Base-by-base conservation (phyloP, 1,140 invertebrate species). In the Drosophila lowei region DNA sequence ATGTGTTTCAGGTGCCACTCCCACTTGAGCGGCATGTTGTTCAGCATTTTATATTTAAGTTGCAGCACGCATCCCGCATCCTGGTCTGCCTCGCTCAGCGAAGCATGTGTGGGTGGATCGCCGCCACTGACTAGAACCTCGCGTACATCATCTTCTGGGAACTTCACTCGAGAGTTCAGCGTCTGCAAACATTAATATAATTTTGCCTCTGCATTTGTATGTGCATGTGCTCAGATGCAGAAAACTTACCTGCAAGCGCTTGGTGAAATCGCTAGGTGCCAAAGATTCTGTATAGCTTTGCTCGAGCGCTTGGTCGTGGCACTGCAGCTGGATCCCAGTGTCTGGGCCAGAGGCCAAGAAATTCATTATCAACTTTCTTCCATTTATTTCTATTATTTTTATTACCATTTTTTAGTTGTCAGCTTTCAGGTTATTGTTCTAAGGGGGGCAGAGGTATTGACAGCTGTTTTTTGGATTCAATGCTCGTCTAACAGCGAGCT, bases 81-180 rank as follows among this genome's bases (percentile, higher is more conserved):
- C 6, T 16, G 0, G 8, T 23, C 28, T 15, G 6, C 8, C 1
- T 8, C 44, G 3, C 3, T 16, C 15, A 72, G 42, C 2, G 15
- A 18, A 0, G 44, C 65, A 3, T 52, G 30, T 1, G 34, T 15
- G 0, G 68, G 18, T 18, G 2, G 65, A 0, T 70, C 23, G 13
- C 7, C 43, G 3, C 2, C 43, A 5, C 2, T 16, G 6, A 13
- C 2, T 0, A 90, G 18, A 6, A 52, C 56, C 5, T 18, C 11
- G 0, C 53, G 60, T 13, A 80, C 72, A 1, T 47, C 57, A 1
- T 59, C 57, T 7, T 59, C 47, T 2, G 84, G 77, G 34, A 77
- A 89, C 6, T 79, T 62, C 0, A 89, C 66, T 3, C 89, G 81
- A 16, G 73, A 47, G 15, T 90, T 90, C 2, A 88, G 15, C 3